Evolutionary conservation across 1,140 invertebrate genomes (phyloP), one percentile per base, ranked within the genome.

Genomic region (Paralvinella palmiformis): DNA sequence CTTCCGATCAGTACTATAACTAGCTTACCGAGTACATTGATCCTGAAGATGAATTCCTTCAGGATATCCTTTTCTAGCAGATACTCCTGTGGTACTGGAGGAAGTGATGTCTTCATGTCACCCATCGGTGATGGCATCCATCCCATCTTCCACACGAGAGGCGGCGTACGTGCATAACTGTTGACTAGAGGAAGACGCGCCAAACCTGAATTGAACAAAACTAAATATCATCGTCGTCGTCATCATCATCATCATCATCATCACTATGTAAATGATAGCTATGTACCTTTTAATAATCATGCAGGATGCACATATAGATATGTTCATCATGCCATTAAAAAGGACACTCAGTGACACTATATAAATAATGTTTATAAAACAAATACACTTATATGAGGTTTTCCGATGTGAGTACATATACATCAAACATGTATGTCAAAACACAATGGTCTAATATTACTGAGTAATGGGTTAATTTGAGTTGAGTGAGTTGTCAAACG

Each of bases 101-200:
- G 83, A 71, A 89, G 82, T 69, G 82, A 71, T 64, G 86, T 85
- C 72, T 84, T 81, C 52, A 83, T 84, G 10, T 81, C 71, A 24
- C 75, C 75, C 58, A 52, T 69, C 22, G 73, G 72, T 22, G 41
- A 85, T 81, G 83, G 79, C 3, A 79, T 69, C 83, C 86, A 88
- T 1, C 85, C 85, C 33, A 85, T 82, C 66, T 84, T 85, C 88
- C 88, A 89, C 5, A 86, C 84, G 55, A 87, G 79, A 0, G 86
- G 83, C 3, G 88, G 88, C 1, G 84, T 86, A 15, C 87, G 71
- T 1, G 86, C 83, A 70, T 86, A 88, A 69, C 84, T 84, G 79
- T 88, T 86, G 22, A 90, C 80, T 41, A 86, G 66, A 33, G 86
- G 81, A 64, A 87, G 79, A 66, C 88, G 76, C 63, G 85, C 79